A percentile compares a stretch with the other conserved stretches of the same genome.
phyloP scores from a whole-genome alignment of 2,888 invertebrate genomes.

The Lasioglossum leucozonium region DNA sequence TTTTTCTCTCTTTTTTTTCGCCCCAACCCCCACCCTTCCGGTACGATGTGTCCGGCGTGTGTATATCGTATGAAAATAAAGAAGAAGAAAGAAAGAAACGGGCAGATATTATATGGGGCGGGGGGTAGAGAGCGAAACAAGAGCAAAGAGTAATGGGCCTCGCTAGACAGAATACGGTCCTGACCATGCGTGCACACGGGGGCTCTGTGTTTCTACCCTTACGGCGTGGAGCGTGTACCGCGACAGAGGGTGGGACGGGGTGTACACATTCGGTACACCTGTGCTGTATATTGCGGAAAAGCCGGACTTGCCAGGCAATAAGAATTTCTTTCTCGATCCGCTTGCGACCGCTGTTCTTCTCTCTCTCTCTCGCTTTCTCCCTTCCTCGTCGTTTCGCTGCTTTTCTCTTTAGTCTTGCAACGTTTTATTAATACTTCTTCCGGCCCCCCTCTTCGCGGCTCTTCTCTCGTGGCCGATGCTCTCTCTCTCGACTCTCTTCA shows the following conservation, averaged over 20 bases:
- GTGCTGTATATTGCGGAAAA: conserved; percentile 84
- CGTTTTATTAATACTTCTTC: conserved; percentile 78
- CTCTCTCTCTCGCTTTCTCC: conserved; percentile 39
- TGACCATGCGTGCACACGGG: conserved; percentile 69
- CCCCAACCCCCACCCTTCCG: background rate
- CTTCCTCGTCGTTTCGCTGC: conserved; percentile 28
- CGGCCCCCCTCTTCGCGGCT: conserved; percentile 19
- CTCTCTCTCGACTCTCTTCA: background rate
- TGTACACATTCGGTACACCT: conserved; percentile 83
- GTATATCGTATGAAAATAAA: conserved; percentile 45
- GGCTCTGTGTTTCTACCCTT: conserved; percentile 64
- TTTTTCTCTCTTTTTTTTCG: too few species aligned
- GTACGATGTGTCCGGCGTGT: conserved; percentile 41
- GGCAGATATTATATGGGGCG: conserved; percentile 50
- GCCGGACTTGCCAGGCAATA: conserved; percentile 81
- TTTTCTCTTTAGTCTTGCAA: conserved; percentile 58
- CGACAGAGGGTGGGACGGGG: conserved; percentile 55
- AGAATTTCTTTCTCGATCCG: conserved; percentile 72
- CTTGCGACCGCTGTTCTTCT: conserved; percentile 40
- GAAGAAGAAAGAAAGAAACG: background rate
- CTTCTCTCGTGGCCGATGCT: background rate
- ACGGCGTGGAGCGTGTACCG: conserved; percentile 48
- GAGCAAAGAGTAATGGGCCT: conserved; percentile 63
- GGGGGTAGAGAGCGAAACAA: conserved; percentile 41
- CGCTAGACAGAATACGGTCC: conserved; percentile 66